Base-by-base conservation (phyloP, 1,140 invertebrate species). In the Drosophila kanapiae region DNA sequence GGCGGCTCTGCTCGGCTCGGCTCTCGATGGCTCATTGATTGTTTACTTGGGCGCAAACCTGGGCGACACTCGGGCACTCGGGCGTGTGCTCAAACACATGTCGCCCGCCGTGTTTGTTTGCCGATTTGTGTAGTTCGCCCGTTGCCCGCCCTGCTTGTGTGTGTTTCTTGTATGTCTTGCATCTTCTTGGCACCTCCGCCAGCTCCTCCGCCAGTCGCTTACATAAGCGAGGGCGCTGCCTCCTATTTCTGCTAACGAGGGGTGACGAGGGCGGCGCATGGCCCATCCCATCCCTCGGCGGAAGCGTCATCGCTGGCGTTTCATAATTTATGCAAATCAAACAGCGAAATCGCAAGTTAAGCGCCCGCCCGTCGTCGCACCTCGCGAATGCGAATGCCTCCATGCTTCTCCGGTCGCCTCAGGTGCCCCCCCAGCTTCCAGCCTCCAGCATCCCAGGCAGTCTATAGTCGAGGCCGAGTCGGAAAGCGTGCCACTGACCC, bases 401-500 rank as follows among this genome's bases (percentile, higher is more conserved):
- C 62, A 23, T n/a, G n/a, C n/a, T 23, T 23, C 23, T 23, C 23
- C 23, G 23, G 23, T 1, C 23, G 1, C 23, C 23, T 23, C 6
- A 2, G 67, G 63, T 62, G 59, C 60, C 61, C 37, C 48, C 62
- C 9, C n/a, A 51, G 14, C 27, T 23, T 27, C 47, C 47, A 14
- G 33, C 1, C 16, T 37, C 51, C 51, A 54, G 33, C 33, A 33
- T 23, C 51, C 33, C 23, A 23, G 13, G 16, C 49, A 35, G 49
- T 53, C 29, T 53, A 53, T 16, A 53, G 61, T 31, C 45, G 57
- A 60, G 62, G 70, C 47, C 51, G 53, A 47, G 27, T 45, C 57
- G 61, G 49, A 61, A 75, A 87, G 77, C 68, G 78, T 90, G 75
- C 85, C 85, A 90, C 85, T 91, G 85, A 90, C 86, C 85, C 82